Evolutionary conservation across 2,888 invertebrate genomes (phyloP).

Genomic region (Drosophila putrida): DNA sequence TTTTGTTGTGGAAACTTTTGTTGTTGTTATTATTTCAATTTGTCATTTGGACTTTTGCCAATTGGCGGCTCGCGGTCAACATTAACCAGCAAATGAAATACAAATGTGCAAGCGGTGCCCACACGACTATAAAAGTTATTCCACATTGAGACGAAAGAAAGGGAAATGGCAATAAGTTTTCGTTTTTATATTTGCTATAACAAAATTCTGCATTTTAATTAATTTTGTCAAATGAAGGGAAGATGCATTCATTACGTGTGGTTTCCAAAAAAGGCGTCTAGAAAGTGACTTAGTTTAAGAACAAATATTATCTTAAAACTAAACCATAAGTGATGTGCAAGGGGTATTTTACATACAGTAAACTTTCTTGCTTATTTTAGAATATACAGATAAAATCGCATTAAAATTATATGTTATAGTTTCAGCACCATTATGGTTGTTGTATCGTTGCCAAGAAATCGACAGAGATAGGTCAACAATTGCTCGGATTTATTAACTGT

Average conservation of each 20-base stretch:
- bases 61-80: constrained; percentile 59
- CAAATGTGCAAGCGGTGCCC: constrained; percentile 56
- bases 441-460: constrained; percentile 64
- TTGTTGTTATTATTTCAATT: constrained; percentile 70
- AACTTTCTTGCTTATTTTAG: background rate
- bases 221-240: background rate
- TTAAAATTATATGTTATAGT: constrained; percentile 22
- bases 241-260: background rate
- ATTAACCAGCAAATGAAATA: constrained; percentile 71
- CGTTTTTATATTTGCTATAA: constrained; percentile 14
- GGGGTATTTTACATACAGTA: too few species aligned
- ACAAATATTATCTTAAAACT: background rate
- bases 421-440: constrained; percentile 49
- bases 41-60: constrained; percentile 76
- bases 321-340: background rate
- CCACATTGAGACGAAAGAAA: background rate
- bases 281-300: background rate
- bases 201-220: constrained; percentile 3
- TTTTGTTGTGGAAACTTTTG: constrained; percentile 30
- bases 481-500: constrained; percentile 4
- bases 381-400: constrained; percentile 9
- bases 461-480: constrained; percentile 47
- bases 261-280: too few species aligned
- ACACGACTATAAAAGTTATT: constrained; percentile 42
- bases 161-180: constrained; percentile 29